Conservation (phyloP, 2,797 vertebrate species). For the Lepidocolaptes lacrymiger region DNA sequence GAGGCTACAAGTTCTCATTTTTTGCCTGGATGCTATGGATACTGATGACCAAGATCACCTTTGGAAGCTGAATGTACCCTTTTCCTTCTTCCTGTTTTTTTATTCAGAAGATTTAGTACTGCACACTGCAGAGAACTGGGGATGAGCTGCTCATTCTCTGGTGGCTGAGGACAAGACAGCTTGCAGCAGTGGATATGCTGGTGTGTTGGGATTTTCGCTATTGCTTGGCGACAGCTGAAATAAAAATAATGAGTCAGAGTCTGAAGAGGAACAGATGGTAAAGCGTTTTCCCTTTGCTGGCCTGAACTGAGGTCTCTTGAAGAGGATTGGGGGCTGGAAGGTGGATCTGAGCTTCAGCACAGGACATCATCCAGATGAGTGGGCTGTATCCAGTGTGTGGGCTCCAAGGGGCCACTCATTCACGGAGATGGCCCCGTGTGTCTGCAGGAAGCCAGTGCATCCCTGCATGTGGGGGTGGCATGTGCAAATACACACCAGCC, state of each 20-base stretch:
- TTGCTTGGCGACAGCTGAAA: slow-evolving; percentile 55
- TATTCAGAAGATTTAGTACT: not conserved
- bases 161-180: not conserved
- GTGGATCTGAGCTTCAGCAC: not conserved
- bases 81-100: not conserved
- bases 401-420: rapidly evolving
- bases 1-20: not conserved
- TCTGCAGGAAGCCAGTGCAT: rapidly evolving
- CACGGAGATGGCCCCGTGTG: rapidly evolving
- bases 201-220: not conserved
- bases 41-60: not conserved
- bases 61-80: not conserved
- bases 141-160: not conserved
- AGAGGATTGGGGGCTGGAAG: not conserved
- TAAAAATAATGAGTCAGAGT: slow-evolving; percentile 63
- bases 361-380: not conserved
- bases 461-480: rapidly evolving
- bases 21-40: not conserved
- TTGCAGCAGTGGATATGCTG: not conserved
- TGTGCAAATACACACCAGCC: not conserved
- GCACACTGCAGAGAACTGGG: rapidly evolving
- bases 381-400: rapidly evolving
- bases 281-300: not conserved
- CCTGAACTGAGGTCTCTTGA: not conserved
- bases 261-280: slow-evolving; percentile 39